These are phyloP conservation scores for Pristionchus maxplancki DNA, from an alignment of 2,888 invertebrate species.

Conservation along the genomic window DNA sequence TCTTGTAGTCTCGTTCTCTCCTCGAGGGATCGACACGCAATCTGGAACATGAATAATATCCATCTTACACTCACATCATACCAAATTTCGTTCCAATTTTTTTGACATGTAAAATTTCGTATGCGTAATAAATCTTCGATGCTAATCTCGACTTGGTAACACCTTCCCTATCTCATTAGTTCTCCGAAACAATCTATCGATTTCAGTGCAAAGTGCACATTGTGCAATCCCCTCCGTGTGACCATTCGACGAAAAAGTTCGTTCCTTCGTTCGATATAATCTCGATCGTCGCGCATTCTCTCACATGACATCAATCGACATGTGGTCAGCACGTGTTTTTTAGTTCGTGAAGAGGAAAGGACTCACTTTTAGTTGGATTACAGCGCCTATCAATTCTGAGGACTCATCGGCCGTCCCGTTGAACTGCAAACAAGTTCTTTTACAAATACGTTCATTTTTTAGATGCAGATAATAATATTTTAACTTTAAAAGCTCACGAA, in stretches of 20 bases:
- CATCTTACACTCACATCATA: neutral
- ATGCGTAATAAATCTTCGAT: too few relatives aligned
- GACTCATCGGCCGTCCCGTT: conserved; percentile 56
- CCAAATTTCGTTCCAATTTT: neutral
- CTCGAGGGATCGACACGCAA: conserved; percentile 17
- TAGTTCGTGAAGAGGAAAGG: conserved; percentile 47
- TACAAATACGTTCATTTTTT: too few relatives aligned
- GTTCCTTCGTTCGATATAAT: neutral
- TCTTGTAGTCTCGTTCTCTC: neutral
- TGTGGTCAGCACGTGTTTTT: conserved; percentile 43
- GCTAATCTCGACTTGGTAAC: too few relatives aligned
- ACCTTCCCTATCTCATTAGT: too few relatives aligned
- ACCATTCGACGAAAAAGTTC: neutral
- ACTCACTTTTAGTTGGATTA: conserved; percentile 58
- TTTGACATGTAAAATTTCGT: too few relatives aligned
- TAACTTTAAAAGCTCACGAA: neutral
- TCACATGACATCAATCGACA: neutral
- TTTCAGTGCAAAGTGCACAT: neutral
- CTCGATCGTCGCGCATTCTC: conserved; percentile 5
- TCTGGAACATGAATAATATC: neutral
- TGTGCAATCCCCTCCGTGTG: neutral
- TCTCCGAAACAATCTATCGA: too few relatives aligned
- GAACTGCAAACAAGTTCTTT: conserved; percentile 60
- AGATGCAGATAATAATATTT: too few relatives aligned
- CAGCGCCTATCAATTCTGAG: conserved; percentile 55